Conservation (phyloP, 2,113 vertebrate genomes). For the Oreochromis niloticus region DNA sequence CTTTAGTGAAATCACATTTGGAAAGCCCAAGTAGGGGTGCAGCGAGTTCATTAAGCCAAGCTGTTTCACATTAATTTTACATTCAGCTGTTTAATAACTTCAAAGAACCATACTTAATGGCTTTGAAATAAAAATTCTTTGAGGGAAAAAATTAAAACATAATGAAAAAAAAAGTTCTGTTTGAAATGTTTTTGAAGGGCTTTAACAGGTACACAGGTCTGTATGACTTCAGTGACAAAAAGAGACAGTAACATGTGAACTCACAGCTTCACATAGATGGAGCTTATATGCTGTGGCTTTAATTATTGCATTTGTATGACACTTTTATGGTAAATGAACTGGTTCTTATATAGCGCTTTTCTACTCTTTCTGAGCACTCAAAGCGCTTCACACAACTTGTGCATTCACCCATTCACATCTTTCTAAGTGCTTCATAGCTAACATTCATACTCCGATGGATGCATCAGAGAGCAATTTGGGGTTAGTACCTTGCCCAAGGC, state of each 20-base stretch:
- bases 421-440: too few relatives aligned
- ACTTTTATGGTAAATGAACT: background rate
- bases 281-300: background rate
- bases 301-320: background rate
- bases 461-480: too few relatives aligned
- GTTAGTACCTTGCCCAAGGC: too few relatives aligned
- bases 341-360: too few relatives aligned
- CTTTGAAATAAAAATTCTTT: background rate
- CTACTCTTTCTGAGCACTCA: too few relatives aligned
- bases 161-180: background rate
- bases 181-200: background rate
- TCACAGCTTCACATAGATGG: background rate
- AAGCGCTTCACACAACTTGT: too few relatives aligned
- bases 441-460: too few relatives aligned
- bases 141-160: background rate
- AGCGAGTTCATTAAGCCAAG: background rate
- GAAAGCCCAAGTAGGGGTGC: background rate
- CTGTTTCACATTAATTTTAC: background rate
- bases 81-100: background rate
- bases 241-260: background rate
- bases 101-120: background rate
- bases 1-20: background rate
- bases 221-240: background rate
- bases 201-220: background rate
- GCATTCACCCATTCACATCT: too few relatives aligned